Evolutionary conservation across 2,113 vertebrate species (phyloP), one percentile per base, ranked within the genome.

Genomic region (Chitala chitala): DNA sequence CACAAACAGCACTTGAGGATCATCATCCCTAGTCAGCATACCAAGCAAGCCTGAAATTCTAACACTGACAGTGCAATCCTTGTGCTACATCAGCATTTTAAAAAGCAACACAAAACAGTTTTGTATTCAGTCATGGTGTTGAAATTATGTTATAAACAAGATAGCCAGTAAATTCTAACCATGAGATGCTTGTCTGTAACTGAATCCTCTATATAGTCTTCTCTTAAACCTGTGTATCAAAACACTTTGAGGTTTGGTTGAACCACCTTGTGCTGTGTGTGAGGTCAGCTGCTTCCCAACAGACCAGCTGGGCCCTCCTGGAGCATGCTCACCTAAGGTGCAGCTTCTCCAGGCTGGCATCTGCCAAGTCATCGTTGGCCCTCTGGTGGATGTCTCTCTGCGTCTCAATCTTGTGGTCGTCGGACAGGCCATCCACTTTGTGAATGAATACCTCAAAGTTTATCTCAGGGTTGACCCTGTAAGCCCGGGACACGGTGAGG

Each of bases 401-500:
- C 24, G 97, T 99, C 91, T 99, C 97, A 82, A 99, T 99, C 90
- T 99, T 99, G 88, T 99, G 97, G 85, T 99, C 97, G 79, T 99
- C 97, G 0, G 96, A 98, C 69, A 99, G 90, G 72, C 97, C 97
- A 81, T 99, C 97, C 80, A 99, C 97, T 91, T 99, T 99, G 89
- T 99, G 97, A 88, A 99, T 99, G 80, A 99, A 99, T 86, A 99
- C 97, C 86, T 99, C 97, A 50, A 99, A 99, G 89, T 98, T 98
- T 89, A 99, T 99, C 84, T 98, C 97, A 1, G 96, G 95, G 82
- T 99, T 99, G 82, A 98, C 94, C 82, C 96, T 91, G 89, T 98
- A 99, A 74, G 97, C 97, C 85, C 96, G 94, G 12, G 97, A 96
- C 81, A 99, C 97, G 2, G 97, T 99, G 78, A 98, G 94, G 84